These are phyloP conservation scores for Frieseomelitta varia DNA, from an alignment of 1,140 invertebrate genomes.

Conservation along the genomic window DNA sequence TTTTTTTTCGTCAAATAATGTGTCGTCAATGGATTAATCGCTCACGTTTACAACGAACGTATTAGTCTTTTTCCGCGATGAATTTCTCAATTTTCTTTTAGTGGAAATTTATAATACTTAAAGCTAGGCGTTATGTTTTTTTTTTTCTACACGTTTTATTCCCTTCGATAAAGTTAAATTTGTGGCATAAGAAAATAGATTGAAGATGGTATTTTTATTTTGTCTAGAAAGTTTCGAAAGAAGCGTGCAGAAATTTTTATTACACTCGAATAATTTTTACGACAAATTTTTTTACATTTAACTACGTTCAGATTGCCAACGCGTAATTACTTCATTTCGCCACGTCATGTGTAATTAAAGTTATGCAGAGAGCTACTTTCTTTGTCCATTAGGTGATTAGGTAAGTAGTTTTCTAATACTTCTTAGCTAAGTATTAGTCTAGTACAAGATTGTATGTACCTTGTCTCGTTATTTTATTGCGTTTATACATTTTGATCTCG, in stretches of 20 bases:
- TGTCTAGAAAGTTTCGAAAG: not conserved
- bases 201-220: not conserved
- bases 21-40: no score
- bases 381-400: not conserved
- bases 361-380: not conserved
- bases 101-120: not conserved
- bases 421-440: not conserved
- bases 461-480: no score
- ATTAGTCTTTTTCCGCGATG: no score
- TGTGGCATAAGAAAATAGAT: not conserved
- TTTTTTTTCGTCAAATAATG: no score
- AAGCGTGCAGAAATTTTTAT: not conserved
- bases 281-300: not conserved
- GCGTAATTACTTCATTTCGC: not conserved
- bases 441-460: not conserved
- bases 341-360: not conserved
- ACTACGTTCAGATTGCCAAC: conserved; percentile 3
- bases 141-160: not conserved
- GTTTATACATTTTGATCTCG: not conserved
- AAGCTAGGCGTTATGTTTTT: not conserved
- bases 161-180: not conserved
- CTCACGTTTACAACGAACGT: no score
- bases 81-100: not conserved
- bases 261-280: not conserved
- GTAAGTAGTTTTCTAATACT: no score